phyloP scores from a whole-genome alignment of 2,797 vertebrate species.

The Adelosebastes latens region DNA sequence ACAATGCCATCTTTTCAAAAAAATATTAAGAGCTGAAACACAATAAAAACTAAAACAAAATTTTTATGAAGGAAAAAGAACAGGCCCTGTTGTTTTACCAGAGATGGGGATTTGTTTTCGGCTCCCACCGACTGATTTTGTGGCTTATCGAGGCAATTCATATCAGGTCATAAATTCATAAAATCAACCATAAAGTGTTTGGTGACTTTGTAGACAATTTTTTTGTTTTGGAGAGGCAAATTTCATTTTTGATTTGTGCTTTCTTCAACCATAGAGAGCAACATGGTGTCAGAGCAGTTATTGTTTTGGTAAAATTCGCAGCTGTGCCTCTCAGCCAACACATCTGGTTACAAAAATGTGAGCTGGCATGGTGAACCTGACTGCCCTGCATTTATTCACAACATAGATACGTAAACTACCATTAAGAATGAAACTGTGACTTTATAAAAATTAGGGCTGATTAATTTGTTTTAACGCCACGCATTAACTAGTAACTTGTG shows the following conservation, averaged over 20 bases:
- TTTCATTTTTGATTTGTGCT: background rate
- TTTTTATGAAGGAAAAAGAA: background rate
- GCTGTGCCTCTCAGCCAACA: background rate
- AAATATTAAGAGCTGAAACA: background rate
- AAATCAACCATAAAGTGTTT: background rate
- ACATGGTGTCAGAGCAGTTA: background rate
- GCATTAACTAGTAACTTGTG: too few relatives aligned
- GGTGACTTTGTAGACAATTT: background rate
- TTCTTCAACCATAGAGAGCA: background rate
- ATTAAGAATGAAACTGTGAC: background rate
- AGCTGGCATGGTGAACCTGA: background rate
- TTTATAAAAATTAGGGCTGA: background rate
- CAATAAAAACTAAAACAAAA: background rate
- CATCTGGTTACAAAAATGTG: slow-evolving; percentile 1
- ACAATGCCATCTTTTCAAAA: background rate
- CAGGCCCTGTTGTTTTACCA: background rate
- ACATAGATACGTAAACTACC: background rate
- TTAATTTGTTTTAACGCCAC: too few relatives aligned
- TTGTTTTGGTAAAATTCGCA: background rate
- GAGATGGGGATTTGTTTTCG: background rate
- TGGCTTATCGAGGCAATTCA: background rate
- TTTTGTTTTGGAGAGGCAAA: slow-evolving; percentile 6
- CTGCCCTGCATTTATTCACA: background rate
- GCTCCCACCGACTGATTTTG: background rate
- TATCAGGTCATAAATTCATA: background rate